These are phyloP conservation scores for Rattus rattus DNA, from an alignment of 2,113 vertebrate genomes.

Conservation along the genomic window DNA sequence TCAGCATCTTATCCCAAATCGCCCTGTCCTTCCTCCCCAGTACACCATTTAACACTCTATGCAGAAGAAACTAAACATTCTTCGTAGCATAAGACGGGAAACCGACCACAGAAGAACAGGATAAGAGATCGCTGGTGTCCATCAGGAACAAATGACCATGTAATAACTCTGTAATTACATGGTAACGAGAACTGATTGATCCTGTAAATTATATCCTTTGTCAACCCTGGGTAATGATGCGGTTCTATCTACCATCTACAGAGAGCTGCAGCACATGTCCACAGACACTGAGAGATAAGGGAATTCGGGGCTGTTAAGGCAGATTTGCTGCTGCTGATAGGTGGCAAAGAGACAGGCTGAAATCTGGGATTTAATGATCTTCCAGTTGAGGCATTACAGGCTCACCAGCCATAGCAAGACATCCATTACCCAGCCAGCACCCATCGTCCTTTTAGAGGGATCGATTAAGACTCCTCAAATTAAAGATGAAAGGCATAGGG, in stretches of 20 bases:
- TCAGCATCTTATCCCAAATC: constrained; percentile 67
- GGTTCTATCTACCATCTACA: constrained; percentile 79
- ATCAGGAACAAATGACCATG: constrained; percentile 81
- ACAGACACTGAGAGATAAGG: constrained; percentile 72
- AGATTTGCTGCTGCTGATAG: constrained; percentile 73
- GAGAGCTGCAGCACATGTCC: constrained; percentile 61
- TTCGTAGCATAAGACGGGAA: constrained; percentile 64
- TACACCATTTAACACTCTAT: constrained; percentile 61
- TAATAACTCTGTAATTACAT: constrained; percentile 84
- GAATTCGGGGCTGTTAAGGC: constrained; percentile 72
- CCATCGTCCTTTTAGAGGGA: constrained; percentile 38
- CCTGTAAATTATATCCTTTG: constrained; percentile 80
- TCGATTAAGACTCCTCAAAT: constrained; percentile 46
- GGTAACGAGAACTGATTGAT: constrained; percentile 81
- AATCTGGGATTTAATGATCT: constrained; percentile 80
- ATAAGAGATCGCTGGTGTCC: constrained; percentile 74
- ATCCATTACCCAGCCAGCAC: constrained; percentile 61
- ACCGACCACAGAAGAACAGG: constrained; percentile 59
- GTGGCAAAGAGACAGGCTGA: constrained; percentile 74
- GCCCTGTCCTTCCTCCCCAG: constrained; percentile 63
- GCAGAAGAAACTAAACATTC: constrained; percentile 61
- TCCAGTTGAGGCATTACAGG: constrained; percentile 61
- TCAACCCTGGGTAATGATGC: constrained; percentile 76
- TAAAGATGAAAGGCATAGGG: constrained; percentile 37
- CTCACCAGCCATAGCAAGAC: constrained; percentile 67